Base-by-base conservation (phyloP, 1,140 invertebrate species). In the Drosophila carrolli region DNA sequence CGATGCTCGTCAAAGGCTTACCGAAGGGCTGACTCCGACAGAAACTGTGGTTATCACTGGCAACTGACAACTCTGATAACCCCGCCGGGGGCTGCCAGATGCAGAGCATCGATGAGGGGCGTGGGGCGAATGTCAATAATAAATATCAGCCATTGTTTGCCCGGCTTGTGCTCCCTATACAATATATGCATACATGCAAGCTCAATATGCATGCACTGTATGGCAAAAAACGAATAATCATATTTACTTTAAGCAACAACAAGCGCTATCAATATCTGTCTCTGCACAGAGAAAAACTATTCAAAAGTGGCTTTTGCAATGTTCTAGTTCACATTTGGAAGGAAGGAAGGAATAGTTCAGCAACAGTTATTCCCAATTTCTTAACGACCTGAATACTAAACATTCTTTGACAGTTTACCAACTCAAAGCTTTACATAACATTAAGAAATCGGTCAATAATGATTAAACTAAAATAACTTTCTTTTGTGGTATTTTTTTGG, bases 71-170 rank as follows among this genome's bases (percentile, higher is more conserved):
- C 76, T 76, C 79, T 83, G 83, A 88, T 88, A 88, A 88, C 80
- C 84, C 83, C 84, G 62, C 44, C 16, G 75, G 83, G 84, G 60
- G 54, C 62, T 66, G 46, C 65, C 60, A 48, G 32, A 47, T 43
- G 65, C 63, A 47, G 19, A 29, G 46, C 16, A 13, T 29, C 43
- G 54, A 35, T 10, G 63, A 27, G 29, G 32, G 27, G 1, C 14
- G 37, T 23, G 59, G 40, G 63, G 65, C 41, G 62, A 59, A 83
- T 80, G 83, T 88, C 83, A 88, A 88, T 88, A 88, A 88, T 88
- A 88, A 88, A 88, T 88, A 88, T 83, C 84, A 89, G 58, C 79
- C 83, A 88, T 86, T 86, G 83, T 88, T 86, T 88, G 75, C 79
- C 41, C 62, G 16, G 44, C 40, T 61, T 50, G 54, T 43, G 43